Evolutionary conservation across 2,888 invertebrate genomes (phyloP), one percentile per base, ranked within the genome.

Genomic region (Spilarctia lutea): DNA sequence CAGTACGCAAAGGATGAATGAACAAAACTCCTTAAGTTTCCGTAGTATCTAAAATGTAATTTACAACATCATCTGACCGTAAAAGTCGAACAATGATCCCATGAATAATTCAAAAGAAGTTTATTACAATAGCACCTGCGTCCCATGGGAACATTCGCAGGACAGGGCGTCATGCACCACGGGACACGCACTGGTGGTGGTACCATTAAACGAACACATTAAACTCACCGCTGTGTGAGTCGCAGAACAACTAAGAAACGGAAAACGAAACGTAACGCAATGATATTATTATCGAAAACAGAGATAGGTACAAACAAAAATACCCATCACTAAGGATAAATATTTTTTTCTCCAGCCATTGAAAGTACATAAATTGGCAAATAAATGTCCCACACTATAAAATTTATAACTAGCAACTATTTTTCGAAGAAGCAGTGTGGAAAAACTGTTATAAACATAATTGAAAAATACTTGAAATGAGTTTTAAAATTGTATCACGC

Each of bases 111-210:
- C 88, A 92, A 85, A 82, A 87, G 85, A 82, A 82, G 79, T 80
- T 80, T 81, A 83, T 85, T 83, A 91, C 90, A 91, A 92, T 88
- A 81, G 89, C 92, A 91, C 92, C 91, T 91, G 92, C 86, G 85
- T 88, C 90, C 89, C 92, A 90, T 92, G 92, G 92, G 93, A 93
- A 92, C 87, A 83, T 90, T 91, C 89, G 87, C 89, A 88, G 87
- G 89, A 87, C 79, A 79, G 87, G 89, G 86, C 88, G 93, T 92
- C 90, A 90, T 88, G 92, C 92, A 76, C 86, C 86, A 80, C 86
- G 86, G 83, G 86, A 83, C 75, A 77, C 75, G 72, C 79, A 82
- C 79, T 82, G 72, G 76, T 75, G 82, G 81, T 79, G 79, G 72
- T 81, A 83, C 84, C 80, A 79, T 76, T 82, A 81, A 80, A 79